Base-by-base conservation (phyloP, 2,888 invertebrate genomes). In the Napeogenes inachia region DNA sequence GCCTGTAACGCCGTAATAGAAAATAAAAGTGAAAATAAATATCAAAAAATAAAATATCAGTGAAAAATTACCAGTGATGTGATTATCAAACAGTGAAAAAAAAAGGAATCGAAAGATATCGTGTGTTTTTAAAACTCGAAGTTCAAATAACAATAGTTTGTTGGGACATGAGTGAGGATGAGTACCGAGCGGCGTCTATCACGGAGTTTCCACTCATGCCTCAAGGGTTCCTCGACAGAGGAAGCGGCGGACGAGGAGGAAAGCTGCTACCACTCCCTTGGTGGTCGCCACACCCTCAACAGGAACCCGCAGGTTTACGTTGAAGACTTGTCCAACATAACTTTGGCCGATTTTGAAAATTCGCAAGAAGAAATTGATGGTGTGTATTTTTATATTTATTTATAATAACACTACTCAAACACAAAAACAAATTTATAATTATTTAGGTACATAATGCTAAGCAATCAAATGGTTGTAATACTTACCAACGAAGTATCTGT, bases 201-300 rank as follows among this genome's bases (percentile, higher is more conserved):
- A 57, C 91, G 93, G 79, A 93, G 93, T 77, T 93, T 94, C 80
- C 93, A 93, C 85, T 93, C 93, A 66, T 94, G 94, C 75, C 88
- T 94, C 72, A 92, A 93, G 72, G 93, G 93, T 46, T 91, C 91
- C 65, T 89, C 91, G 65, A 90, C 91, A 69, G 91, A 91, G 80
- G 91, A 90, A 75, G 91, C 85, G 47, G 87, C 85, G 35, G 90
- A 90, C 71, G 88, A 88, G 8, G 91, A 89, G 65, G 91, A 90
- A 63, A 86, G 77, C 68, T 89, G 89, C 77, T 90, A 90, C 75
- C 89, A 90, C 75, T 89, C 88, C 53, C 79, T 90, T 8, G 89
- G 89, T 38, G 89, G 89, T 56, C 79, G 89, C 59, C 86, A 89
- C 67, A 87, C 89, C 4, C 77, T 89, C 59, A 85, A 75, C 70